Conservation (phyloP, 2,113 vertebrate genomes). For the Cinclus mexicanus region DNA sequence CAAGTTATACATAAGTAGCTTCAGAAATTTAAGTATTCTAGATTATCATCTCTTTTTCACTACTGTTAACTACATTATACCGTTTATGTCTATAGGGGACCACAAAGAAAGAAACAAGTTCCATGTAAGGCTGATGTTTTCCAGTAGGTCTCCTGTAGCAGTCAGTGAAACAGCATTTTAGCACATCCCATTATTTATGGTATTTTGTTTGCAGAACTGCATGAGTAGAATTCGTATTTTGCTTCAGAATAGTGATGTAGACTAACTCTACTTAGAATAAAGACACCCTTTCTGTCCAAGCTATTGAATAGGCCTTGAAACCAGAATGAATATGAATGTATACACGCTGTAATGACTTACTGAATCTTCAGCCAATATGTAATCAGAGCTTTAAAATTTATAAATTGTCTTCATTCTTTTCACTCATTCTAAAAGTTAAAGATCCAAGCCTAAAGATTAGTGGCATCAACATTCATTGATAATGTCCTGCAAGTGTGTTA, state of each 20-base stretch:
- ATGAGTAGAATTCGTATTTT: neutral
- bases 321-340: neutral
- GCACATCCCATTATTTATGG: neutral
- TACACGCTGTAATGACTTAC: neutral
- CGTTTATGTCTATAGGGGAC: neutral
- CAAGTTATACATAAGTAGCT: neutral
- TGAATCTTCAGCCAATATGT: neutral
- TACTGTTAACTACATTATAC: neutral
- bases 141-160: neutral
- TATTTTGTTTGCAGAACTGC: neutral
- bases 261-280: neutral
- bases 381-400: neutral
- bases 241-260: neutral
- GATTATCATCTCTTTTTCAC: neutral
- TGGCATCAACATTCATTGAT: neutral
- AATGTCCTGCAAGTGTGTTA: neutral
- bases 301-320: neutral
- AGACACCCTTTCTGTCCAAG: neutral
- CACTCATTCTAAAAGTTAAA: neutral
- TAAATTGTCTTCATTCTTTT: neutral
- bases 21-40: neutral
- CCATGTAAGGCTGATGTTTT: neutral
- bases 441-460: neutral
- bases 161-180: neutral
- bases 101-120: neutral